phyloP scores from a whole-genome alignment of 2,888 invertebrate species.

The Phytoseiulus persimilis region DNA sequence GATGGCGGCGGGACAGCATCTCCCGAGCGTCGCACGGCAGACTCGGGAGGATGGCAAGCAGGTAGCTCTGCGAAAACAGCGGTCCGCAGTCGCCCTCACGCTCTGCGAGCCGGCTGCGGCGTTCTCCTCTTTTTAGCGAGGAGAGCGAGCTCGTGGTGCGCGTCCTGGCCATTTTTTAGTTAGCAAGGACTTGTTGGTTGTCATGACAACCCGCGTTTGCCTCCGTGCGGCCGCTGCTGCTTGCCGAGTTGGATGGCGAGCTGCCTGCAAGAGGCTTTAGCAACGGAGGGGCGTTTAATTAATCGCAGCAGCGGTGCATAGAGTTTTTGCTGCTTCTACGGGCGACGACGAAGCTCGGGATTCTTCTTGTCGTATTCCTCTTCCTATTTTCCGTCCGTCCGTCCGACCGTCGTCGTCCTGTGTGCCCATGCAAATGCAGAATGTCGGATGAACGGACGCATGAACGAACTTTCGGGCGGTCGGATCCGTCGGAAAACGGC shows the following conservation, averaged over 20 bases:
- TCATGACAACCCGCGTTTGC: constrained; percentile 21
- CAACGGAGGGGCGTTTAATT: constrained; percentile 29
- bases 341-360: background rate
- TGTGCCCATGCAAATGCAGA: constrained; percentile 31
- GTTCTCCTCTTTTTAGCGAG: background rate
- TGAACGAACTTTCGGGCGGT: background rate
- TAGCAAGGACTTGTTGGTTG: constrained; percentile 31
- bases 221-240: background rate
- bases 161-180: constrained; percentile 34
- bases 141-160: background rate
- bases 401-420: constrained; percentile 8
- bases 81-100: background rate
- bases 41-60: background rate
- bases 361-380: background rate
- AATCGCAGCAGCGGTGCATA: constrained; percentile 16
- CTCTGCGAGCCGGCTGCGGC: background rate
- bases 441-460: background rate
- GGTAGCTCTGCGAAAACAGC: background rate
- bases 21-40: background rate
- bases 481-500: background rate
- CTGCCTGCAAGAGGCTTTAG: constrained; percentile 14
- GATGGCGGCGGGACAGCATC: background rate
- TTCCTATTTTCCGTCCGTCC: background rate
- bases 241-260: background rate
- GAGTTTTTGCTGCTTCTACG: constrained; percentile 25